These are phyloP conservation scores for Tipula vernalis DNA, from an alignment of 2,888 invertebrate genomes.

Conservation along the genomic window DNA sequence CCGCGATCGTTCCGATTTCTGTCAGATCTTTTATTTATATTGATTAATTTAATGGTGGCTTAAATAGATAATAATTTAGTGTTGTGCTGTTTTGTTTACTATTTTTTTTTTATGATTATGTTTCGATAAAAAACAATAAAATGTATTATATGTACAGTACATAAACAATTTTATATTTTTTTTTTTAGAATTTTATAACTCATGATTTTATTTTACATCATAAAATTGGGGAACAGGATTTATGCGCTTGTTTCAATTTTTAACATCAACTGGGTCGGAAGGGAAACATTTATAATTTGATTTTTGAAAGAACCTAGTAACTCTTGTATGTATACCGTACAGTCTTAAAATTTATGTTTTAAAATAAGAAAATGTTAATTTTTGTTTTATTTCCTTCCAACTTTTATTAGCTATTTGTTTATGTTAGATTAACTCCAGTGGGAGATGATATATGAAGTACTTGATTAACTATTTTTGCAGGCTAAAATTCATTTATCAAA, in stretches of 20 bases:
- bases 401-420: too few relatives aligned
- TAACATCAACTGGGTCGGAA: neutral
- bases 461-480: too few relatives aligned
- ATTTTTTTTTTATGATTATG: neutral
- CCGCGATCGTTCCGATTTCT: neutral
- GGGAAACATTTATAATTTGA: neutral
- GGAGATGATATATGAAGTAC: too few relatives aligned
- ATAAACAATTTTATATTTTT: neutral
- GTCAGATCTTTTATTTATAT: neutral
- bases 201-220: neutral
- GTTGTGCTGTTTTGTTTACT: neutral
- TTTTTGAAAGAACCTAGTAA: neutral
- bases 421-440: too few relatives aligned
- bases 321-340: neutral
- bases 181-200: neutral
- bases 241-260: neutral
- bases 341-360: neutral
- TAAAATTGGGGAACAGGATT: neutral
- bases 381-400: neutral
- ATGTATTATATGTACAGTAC: neutral
- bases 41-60: neutral
- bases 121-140: neutral
- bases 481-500: too few relatives aligned
- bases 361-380: neutral
- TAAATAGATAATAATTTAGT: neutral